Evolutionary conservation across 2,797 vertebrate species (phyloP).

Genomic region (Echeneis naucrates): DNA sequence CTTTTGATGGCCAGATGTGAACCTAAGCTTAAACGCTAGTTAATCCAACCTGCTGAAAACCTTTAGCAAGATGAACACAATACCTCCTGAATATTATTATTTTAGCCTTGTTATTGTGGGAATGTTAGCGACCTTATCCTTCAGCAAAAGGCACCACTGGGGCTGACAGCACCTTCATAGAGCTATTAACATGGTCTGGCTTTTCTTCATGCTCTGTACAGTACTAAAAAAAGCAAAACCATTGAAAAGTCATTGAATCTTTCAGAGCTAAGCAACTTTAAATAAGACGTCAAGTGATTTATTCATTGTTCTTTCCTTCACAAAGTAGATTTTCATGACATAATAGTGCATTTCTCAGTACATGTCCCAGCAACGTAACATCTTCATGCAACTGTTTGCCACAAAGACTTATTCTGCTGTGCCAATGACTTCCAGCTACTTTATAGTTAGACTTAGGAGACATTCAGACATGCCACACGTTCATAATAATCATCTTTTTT

Average conservation of each 20-base stretch:
- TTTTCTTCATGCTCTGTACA: neutral
- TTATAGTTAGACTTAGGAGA: slow-evolving; percentile 15
- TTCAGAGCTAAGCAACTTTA: too few relatives aligned
- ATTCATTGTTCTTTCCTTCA: neutral
- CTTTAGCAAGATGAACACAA: neutral
- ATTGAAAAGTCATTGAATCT: too few relatives aligned
- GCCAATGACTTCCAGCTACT: slow-evolving; percentile 14
- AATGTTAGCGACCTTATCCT: neutral
- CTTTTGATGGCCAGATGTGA: too few relatives aligned
- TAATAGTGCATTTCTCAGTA: neutral
- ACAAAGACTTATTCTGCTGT: slow-evolving; percentile 7
- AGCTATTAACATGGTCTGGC: neutral
- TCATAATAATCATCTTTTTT: slow-evolving; percentile 16
- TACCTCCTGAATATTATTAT: too few relatives aligned
- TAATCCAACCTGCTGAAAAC: neutral
- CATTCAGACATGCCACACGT: slow-evolving; percentile 7
- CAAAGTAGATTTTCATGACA: neutral
- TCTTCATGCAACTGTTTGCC: neutral
- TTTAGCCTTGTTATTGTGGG: neutral
- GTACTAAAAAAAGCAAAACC: too few relatives aligned
- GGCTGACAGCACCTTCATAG: neutral
- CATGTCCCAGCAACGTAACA: neutral
- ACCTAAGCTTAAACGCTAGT: neutral
- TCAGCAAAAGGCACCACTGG: neutral
- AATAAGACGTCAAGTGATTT: neutral